Evolutionary conservation across 1,140 invertebrate species (phyloP).

Genomic region (Mactra quadrangularis): DNA sequence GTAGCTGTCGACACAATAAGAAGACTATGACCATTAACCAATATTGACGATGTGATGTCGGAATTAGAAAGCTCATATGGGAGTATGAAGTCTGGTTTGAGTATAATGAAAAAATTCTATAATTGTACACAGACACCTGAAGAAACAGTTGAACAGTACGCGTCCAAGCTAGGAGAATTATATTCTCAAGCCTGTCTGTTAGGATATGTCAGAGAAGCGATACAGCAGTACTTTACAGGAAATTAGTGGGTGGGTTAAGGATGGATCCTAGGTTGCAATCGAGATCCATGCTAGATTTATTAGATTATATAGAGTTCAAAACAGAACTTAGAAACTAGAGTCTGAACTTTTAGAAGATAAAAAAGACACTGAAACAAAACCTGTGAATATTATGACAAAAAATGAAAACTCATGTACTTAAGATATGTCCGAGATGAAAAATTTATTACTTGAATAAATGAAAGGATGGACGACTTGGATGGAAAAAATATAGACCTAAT

Average conservation of each 20-base stretch:
- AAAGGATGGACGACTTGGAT: background rate
- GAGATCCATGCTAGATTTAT: no score
- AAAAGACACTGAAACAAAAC: no score
- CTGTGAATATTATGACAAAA: no score
- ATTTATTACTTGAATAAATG: no score
- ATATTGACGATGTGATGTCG: background rate
- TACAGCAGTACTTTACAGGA: background rate
- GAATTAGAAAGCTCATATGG: background rate
- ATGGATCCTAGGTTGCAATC: no score
- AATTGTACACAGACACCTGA: background rate
- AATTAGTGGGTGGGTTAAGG: background rate
- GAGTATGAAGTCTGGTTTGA: background rate
- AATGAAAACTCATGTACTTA: no score
- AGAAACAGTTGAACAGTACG: background rate
- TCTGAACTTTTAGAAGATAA: no score
- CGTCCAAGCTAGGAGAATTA: background rate
- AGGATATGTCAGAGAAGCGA: background rate
- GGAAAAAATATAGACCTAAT: background rate
- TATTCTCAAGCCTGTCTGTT: background rate
- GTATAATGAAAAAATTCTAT: background rate
- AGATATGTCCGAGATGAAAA: no score
- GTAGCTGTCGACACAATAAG: background rate
- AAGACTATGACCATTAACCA: background rate
- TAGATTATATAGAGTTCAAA: no score
- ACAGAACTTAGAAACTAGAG: no score